Base-by-base conservation (phyloP, 2,888 invertebrate species). In the Nomada ruficornis region DNA sequence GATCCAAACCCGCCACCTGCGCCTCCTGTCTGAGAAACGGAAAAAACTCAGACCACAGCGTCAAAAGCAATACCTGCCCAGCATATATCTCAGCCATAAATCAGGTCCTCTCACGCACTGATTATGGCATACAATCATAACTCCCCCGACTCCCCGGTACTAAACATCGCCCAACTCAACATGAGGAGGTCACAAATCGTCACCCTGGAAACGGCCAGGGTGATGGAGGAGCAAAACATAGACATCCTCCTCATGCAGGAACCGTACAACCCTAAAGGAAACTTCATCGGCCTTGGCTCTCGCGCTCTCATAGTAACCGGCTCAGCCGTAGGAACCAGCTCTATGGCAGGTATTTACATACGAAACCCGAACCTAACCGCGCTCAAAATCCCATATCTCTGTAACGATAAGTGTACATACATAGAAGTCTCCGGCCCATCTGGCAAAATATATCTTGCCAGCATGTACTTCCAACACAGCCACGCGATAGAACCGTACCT, bases 141-240 rank as follows among this genome's bases (percentile, higher is more conserved):
- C 26, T 2, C 26, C 2, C 26, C 26, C 2, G 26, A 26, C 26
- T 26, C 26, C 26, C 26, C 2, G 2, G 26, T 2, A 26, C 26
- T 26, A 26, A 26, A 26, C 26, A 26, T 26, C 2, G 26, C 26
- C 26, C 26, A 26, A 26, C 26, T 26, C 0, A 68, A 68, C 55
- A 68, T 68, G 68, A 57, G 68, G 26, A 55, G 7, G 23, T 68
- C 68, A 18, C 20, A 57, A 23, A 57, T 44, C n/a, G 68, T 68
- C 2, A 15, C 55, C 1, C 9, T 55, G 3, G 68, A 68, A 23
- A 20, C 18, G 9, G 36, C 4, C 57, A 26, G 15, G 15, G 4
- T 5, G 1, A 68, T 68, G 42, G 44, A 57, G 0, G 0, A 4
- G 1, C 36, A 13, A 0, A 2, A 20, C 2, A n/a, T 36, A 0